Conservation (phyloP, 2,797 vertebrate species). For the Sebastolobus alascanus region DNA sequence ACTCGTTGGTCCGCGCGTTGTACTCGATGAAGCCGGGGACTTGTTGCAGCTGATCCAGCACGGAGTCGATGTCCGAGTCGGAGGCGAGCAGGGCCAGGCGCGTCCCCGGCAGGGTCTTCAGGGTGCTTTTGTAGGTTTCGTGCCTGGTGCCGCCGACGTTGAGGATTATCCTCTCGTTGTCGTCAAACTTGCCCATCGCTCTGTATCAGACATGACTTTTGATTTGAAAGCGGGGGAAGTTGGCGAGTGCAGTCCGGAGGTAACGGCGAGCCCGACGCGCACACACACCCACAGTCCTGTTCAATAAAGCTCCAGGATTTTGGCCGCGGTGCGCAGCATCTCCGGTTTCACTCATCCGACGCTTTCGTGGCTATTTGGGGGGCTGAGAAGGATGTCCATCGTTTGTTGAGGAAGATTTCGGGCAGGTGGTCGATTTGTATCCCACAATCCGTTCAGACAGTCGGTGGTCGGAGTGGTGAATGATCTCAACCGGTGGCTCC, state of each 20-base stretch:
- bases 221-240: slow-evolving; percentile 68
- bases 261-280: slow-evolving; percentile 63
- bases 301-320: slow-evolving; percentile 30
- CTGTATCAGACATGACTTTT: slow-evolving; percentile 93
- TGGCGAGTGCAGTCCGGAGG: slow-evolving; percentile 66
- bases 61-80: slow-evolving; percentile 87
- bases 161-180: slow-evolving; percentile 97
- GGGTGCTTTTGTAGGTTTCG: slow-evolving; percentile 95
- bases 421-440: slow-evolving; percentile 10
- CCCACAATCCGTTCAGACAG: slow-evolving; percentile 23
- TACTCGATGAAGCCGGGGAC: slow-evolving; percentile 89
- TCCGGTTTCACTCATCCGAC: slow-evolving; percentile 51
- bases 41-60: slow-evolving; percentile 88
- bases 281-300: slow-evolving; percentile 64
- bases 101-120: slow-evolving; percentile 94
- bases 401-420: not conserved
- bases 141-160: slow-evolving; percentile 96
- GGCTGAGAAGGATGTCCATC: slow-evolving; percentile 36
- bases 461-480: slow-evolving; percentile 28
- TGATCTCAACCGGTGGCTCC: slow-evolving; percentile 65
- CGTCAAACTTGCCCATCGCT: slow-evolving; percentile 97
- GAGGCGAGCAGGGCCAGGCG: slow-evolving; percentile 94
- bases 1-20: slow-evolving; percentile 89
- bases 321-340: slow-evolving; percentile 50
- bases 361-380: slow-evolving; percentile 1